These are phyloP conservation scores for Bruchidius siliquastri DNA, from an alignment of 2,888 invertebrate species.

Conservation along the genomic window DNA sequence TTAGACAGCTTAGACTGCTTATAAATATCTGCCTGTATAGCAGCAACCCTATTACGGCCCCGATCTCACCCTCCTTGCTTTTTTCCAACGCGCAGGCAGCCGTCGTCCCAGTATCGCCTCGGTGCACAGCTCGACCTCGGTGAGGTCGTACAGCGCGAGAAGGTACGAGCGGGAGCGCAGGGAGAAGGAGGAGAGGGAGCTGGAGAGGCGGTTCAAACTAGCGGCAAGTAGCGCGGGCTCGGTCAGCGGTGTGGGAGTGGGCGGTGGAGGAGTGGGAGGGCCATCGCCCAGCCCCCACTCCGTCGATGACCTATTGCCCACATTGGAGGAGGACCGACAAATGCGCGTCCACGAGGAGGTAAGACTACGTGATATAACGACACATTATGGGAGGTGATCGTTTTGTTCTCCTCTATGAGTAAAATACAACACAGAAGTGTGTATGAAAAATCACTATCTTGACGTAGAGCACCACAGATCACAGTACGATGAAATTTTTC, in stretches of 20 bases:
- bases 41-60: too few relatives aligned
- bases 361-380: not conserved
- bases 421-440: too few relatives aligned
- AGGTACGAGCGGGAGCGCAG: constrained; percentile 76
- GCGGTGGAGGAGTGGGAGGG: not conserved
- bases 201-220: constrained; percentile 66
- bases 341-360: constrained; percentile 43
- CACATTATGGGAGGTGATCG: too few relatives aligned
- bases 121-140: constrained; percentile 78
- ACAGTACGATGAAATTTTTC: too few relatives aligned
- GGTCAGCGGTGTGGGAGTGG: constrained; percentile 46
- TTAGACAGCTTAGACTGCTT: too few relatives aligned
- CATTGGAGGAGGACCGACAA: constrained; percentile 76
- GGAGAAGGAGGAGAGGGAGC: constrained; percentile 75
- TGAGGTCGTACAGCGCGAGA: constrained; percentile 76
- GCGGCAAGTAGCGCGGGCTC: constrained; percentile 53
- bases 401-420: too few relatives aligned
- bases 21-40: too few relatives aligned
- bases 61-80: too few relatives aligned
- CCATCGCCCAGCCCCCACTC: constrained; percentile 80
- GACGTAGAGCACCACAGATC: too few relatives aligned
- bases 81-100: constrained; percentile 51
- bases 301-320: constrained; percentile 76
- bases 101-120: constrained; percentile 84
- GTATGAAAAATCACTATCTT: too few relatives aligned